These are phyloP conservation scores for Luperina nickerlii DNA, from an alignment of 2,888 invertebrate species.

Conservation along the genomic window DNA sequence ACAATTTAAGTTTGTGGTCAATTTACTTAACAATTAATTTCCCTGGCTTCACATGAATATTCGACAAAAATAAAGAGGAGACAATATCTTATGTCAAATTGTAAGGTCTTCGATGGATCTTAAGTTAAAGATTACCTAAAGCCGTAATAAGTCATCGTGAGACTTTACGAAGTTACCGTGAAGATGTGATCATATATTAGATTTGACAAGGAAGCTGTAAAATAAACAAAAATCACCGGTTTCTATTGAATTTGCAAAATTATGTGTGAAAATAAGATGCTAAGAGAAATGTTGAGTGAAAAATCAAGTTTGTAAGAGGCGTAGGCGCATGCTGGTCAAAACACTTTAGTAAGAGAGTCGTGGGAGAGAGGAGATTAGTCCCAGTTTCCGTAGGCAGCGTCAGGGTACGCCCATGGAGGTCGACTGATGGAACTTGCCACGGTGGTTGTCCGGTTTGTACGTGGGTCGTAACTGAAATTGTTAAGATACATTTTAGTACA, in stretches of 20 bases:
- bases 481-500: slow-evolving; percentile 4
- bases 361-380: slow-evolving; percentile 71
- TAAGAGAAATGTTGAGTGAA: neutral
- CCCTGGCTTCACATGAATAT: neutral
- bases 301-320: neutral
- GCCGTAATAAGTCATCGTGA: neutral
- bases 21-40: neutral
- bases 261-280: neutral
- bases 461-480: slow-evolving; percentile 81
- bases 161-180: neutral
- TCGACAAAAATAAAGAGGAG: neutral
- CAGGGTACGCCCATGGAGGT: slow-evolving; percentile 87
- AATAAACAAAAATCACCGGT: slow-evolving; percentile 25
- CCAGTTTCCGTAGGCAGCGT: slow-evolving; percentile 80
- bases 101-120: neutral
- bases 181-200: neutral
- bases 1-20: neutral
- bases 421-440: slow-evolving; percentile 75
- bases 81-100: neutral
- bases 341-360: slow-evolving; percentile 13
- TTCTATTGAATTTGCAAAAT: slow-evolving; percentile 30
- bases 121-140: neutral
- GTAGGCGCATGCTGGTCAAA: slow-evolving; percentile 9
- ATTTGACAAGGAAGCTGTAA: neutral
- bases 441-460: slow-evolving; percentile 75